A percentile compares a stretch with the other conserved stretches of the same genome.
phyloP scores from a whole-genome alignment of 2,797 vertebrate genomes.

The Mormyrus proboscirostris region DNA sequence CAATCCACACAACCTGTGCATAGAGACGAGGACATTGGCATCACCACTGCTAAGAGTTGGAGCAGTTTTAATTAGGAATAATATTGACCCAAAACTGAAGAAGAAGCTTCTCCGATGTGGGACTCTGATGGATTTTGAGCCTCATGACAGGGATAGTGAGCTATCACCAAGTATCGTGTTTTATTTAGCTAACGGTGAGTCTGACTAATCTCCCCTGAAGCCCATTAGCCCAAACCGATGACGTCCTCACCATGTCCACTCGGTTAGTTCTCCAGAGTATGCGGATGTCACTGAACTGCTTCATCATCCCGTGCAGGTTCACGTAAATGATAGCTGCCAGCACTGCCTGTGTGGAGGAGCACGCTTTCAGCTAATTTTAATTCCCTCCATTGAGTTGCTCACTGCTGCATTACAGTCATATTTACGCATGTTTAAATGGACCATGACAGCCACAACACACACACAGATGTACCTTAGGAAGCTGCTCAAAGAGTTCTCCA shows the following conservation, averaged over 20 bases:
- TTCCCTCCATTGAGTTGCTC: not conserved
- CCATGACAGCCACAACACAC: not conserved
- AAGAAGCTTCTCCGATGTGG: not conserved
- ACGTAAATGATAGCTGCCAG: constrained; percentile 77
- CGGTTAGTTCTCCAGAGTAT: constrained; percentile 75
- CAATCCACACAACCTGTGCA: constrained; percentile 81
- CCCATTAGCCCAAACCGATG: not conserved
- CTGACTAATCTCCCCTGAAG: not conserved
- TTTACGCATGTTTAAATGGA: not conserved
- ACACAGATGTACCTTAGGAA: constrained; percentile 75
- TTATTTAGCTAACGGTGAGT: not conserved
- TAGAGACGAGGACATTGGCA: not conserved
- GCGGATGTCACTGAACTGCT: constrained; percentile 74
- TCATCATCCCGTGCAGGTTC: constrained; percentile 89
- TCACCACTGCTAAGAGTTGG: not conserved
- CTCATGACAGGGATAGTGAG: not conserved
- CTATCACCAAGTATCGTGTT: not conserved
- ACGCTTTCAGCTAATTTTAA: not conserved
- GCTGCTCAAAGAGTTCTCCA: constrained; percentile 74
- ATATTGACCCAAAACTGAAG: not conserved
- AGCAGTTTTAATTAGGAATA: not conserved
- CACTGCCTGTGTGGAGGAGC: constrained; percentile 66
- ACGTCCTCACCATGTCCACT: constrained; percentile 76
- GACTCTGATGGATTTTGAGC: not conserved
- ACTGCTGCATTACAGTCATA: constrained; percentile 12